Evolutionary conservation across 64 coral and sea anemone genomes (phyloP).

Genomic region (Montipora efflorescens): DNA sequence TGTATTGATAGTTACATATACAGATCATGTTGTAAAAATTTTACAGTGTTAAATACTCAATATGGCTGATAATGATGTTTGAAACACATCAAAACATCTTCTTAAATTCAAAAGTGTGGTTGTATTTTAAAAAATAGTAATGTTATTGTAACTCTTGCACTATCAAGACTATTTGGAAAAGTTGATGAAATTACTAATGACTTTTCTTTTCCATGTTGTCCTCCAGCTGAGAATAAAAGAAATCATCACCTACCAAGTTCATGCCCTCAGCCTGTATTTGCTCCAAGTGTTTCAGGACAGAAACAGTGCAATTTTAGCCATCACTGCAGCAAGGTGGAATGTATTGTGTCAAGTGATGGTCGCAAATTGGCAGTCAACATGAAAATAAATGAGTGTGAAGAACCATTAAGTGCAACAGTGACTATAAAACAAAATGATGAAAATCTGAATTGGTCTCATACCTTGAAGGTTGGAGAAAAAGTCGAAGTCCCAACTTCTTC

Average conservation of each 20-base stretch:
- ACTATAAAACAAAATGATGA: background rate
- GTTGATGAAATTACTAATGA: too few relatives aligned
- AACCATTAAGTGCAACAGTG: background rate
- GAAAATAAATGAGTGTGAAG: background rate
- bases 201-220: too few relatives aligned
- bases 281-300: background rate
- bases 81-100: too few relatives aligned
- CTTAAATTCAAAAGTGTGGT: too few relatives aligned
- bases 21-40: too few relatives aligned
- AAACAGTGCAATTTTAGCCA: background rate
- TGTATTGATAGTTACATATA: too few relatives aligned
- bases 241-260: background rate
- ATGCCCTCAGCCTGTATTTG: background rate
- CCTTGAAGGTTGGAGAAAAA: constrained; percentile 3
- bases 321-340: background rate
- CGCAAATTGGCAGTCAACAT: background rate
- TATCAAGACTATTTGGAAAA: too few relatives aligned
- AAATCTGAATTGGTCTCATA: background rate
- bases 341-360: background rate
- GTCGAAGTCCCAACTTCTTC: background rate
- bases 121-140: too few relatives aligned
- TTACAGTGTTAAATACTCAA: too few relatives aligned
- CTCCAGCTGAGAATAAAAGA: background rate
- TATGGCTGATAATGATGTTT: too few relatives aligned
- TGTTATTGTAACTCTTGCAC: too few relatives aligned